Base-by-base conservation (phyloP, 2,113 vertebrate species). In the Fukomys damarensis region DNA sequence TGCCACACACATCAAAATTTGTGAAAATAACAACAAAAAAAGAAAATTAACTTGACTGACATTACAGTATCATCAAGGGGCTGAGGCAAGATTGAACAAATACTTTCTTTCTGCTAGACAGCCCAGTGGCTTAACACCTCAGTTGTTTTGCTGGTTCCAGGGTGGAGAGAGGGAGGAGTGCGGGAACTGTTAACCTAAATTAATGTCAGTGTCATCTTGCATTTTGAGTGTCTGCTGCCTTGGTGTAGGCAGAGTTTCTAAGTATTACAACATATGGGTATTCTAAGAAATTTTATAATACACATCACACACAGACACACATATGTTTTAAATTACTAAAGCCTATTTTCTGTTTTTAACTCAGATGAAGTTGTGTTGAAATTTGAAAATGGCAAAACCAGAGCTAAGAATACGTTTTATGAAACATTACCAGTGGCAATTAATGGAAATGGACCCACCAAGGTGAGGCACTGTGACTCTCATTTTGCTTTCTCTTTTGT, bases 371-470 rank as follows among this genome's bases (percentile, higher is more conserved):
- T 99, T 61, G 98, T 99, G 92, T 97, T 99, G 96, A 99, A 99
- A 98, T 99, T 99, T 98, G 99, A 99, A 98, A 99, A 99, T 19
- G 99, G 98, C 94, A 98, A 98, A 98, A 99, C 99, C 65, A 99
- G 99, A 98, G 99, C 99, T 77, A 99, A 99, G 95, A 99, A 99
- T 98, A 99, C 99, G 0, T 98, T 98, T 72, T 99, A 99, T n/a
- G 99, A 99, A 97, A 99, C 99, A 0, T 98, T 99, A 74, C 99
- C 99, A 0, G 98, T 99, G 88, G 98, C 98, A 2, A 94, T 99
- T 98, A 99, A 99, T 96, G 99, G 99, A 98, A 99, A 99, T 92
- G 99, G 99, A 84, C 99, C 99, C 96, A 99, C 99, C 93, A 99
- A 99, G 99, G 99, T 99, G 97, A 99, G 99, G 98, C 72, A 76